A percentile compares a stretch with the other conserved stretches of the same genome.
Evolutionary conservation across 2,797 vertebrate species (phyloP).

Genomic region (Erethizon dorsatum): DNA sequence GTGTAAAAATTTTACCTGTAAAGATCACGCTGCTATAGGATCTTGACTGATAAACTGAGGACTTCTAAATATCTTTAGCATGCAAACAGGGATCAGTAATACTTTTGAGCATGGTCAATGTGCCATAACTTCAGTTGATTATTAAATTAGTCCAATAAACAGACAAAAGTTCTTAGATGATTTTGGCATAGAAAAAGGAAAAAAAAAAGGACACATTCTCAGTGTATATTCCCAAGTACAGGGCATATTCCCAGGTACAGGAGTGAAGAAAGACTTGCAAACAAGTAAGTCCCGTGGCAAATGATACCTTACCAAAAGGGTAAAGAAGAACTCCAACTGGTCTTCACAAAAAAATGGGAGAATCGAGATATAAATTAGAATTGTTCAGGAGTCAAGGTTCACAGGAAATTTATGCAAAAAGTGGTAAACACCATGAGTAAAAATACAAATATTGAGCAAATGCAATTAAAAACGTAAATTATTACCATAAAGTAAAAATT

Average conservation of each 20-base stretch:
- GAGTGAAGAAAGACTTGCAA: neutral
- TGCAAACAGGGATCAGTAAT: neutral
- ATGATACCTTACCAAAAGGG: neutral
- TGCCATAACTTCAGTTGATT: neutral
- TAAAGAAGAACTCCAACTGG: neutral
- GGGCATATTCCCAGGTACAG: neutral
- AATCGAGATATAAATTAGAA: neutral
- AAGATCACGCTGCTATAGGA: neutral
- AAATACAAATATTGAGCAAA: neutral
- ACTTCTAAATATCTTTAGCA: neutral
- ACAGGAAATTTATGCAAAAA: neutral
- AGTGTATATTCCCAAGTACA: neutral
- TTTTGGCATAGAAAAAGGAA: too few species aligned
- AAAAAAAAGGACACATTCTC: neutral
- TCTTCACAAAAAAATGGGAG: neutral
- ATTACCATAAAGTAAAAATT: neutral
- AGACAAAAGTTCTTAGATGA: neutral
- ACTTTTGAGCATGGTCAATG: neutral
- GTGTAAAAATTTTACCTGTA: neutral
- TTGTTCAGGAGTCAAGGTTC: neutral
- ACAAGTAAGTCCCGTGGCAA: neutral
- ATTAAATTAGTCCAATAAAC: neutral
- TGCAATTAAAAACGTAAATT: neutral
- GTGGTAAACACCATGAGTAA: neutral
- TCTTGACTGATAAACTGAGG: neutral